Percentiles rank a stretch among this genome's conserved stretches.
Conservation (phyloP, 53 echinoderm and acorn worm species). For the Pentamera pediparva region DNA sequence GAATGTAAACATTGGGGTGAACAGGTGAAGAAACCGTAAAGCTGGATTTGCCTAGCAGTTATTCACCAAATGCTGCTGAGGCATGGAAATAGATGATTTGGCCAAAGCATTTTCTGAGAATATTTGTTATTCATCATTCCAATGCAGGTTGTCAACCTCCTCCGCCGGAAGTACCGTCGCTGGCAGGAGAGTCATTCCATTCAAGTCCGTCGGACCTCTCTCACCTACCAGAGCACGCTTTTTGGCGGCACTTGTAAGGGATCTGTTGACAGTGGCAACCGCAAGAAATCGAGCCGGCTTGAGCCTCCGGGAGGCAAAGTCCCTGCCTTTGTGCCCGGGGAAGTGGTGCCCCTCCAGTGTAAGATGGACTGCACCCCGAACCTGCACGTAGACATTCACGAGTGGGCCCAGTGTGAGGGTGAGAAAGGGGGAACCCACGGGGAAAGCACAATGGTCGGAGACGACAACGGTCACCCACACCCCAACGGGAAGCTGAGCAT, state of each 20-base stretch:
- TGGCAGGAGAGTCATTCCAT: constrained; percentile 33
- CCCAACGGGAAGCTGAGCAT: constrained; percentile 19
- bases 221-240: constrained; percentile 5
- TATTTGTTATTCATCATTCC: no score
- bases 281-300: neutral
- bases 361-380: constrained; percentile 21
- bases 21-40: no score
- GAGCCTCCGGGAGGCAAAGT: constrained; percentile 6
- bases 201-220: constrained; percentile 2
- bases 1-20: no score
- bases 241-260: neutral
- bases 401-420: constrained; percentile 14
- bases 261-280: neutral
- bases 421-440: neutral
- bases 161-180: constrained; percentile 16
- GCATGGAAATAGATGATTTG: no score
- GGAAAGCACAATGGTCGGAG: neutral
- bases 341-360: constrained; percentile 29
- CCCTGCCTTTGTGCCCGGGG: constrained; percentile 18
- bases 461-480: neutral
- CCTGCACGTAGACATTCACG: neutral
- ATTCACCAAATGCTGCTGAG: no score
- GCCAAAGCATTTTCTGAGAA: no score
- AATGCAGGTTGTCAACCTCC: constrained; percentile 17
- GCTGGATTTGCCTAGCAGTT: no score